Base-by-base conservation (phyloP, 1,140 invertebrate species). In the Neodiprion virginianus region DNA sequence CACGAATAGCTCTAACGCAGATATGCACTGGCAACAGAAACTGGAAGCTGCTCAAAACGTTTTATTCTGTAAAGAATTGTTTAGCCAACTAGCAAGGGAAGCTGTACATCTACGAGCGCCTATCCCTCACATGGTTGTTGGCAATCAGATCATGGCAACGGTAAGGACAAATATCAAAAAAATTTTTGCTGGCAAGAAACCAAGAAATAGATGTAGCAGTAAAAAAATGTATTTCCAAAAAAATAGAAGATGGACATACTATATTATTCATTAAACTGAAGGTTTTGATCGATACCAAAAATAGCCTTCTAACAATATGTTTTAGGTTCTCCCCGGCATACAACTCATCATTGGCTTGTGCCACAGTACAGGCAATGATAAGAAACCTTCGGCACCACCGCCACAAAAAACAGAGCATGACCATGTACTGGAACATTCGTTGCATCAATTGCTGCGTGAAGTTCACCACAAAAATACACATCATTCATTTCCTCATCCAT, bases 11-110 rank as follows among this genome's bases (percentile, higher is more conserved):
- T 89, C 90, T 0, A 92, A 91, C n/a, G 89, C 93, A 0, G 95
- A 97, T 77, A 91, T 94, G 67, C 94, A 96, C 84, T 99, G 97
- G 98, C 96, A 98, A 80, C 95, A 96, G 80, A 97, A 97, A 84
- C 88, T 99, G 8, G 97, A 99, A 87, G 95, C 95, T 1, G 97
- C 97, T 0, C 98, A 99, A 84, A 99, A 99, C 89, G 97, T 99
- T 48, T 88, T 99, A 5, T 99, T 98, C 88, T 99, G 97, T 86
- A 99, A 99, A 89, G 98, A 99, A 88, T 86, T 99, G 3, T 99
- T 99, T 85, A 95, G 96, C 76, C 95, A 98, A 84, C 88, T 99
- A 49, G 97, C 97, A 0, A 93, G 96, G 76, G 97, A 99, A 87
- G 97, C 98, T 0, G 97, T 99, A 7, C 95, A 98, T 80, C 86